phyloP scores from a whole-genome alignment of 2,797 vertebrate genomes.

The Macropodus opercularis region DNA sequence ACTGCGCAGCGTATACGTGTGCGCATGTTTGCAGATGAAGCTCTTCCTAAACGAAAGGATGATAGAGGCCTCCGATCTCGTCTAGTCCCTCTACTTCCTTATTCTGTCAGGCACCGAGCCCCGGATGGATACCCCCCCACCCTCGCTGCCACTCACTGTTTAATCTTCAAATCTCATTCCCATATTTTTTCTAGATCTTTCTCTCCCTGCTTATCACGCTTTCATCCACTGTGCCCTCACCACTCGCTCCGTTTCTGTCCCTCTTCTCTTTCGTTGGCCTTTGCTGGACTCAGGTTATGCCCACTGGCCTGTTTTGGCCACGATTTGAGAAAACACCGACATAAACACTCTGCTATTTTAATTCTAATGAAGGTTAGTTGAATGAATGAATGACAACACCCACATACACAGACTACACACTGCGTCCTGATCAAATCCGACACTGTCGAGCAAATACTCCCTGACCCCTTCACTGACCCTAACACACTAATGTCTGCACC shows the following conservation, averaged over 20 bases:
- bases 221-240: constrained; percentile 28
- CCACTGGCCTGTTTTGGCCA: constrained; percentile 66
- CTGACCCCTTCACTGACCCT: constrained; percentile 65
- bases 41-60: constrained; percentile 40
- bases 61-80: constrained; percentile 16
- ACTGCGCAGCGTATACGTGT: neutral
- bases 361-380: neutral
- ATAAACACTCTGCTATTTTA: neutral
- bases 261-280: too few species aligned
- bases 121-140: constrained; percentile 24
- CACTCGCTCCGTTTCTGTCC: constrained; percentile 56
- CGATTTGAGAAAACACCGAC: constrained; percentile 28
- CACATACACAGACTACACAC: neutral
- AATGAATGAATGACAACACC: too few species aligned
- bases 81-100: constrained; percentile 11
- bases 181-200: constrained; percentile 27
- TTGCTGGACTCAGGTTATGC: too few species aligned
- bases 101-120: constrained; percentile 24
- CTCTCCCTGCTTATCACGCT: constrained; percentile 38
- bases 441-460: constrained; percentile 49
- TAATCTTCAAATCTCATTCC: constrained; percentile 58
- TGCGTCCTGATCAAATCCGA: constrained; percentile 47
- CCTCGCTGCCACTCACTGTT: constrained; percentile 35
- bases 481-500: constrained; percentile 45
- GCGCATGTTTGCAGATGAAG: constrained; percentile 26